Percentiles rank a stretch among this genome's conserved stretches.
These are phyloP conservation scores for Tanypteryx hageni DNA, from an alignment of 2,888 invertebrate genomes.

Conservation along the genomic window DNA sequence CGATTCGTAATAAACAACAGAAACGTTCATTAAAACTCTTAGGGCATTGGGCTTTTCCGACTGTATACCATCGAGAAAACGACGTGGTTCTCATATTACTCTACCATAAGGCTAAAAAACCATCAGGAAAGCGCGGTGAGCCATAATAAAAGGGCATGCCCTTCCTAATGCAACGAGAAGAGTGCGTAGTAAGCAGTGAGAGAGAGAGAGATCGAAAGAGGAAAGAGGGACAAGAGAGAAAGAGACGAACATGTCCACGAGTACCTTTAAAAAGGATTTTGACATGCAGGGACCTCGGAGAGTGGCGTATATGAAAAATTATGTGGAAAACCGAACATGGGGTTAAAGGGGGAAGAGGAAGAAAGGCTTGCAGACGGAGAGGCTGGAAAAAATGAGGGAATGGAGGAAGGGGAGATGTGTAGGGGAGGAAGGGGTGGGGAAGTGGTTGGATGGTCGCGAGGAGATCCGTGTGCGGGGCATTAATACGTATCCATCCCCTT, in stretches of 20 bases:
- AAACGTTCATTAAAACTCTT: too few relatives aligned
- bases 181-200: not conserved
- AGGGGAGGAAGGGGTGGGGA: not conserved
- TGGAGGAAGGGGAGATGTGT: not conserved
- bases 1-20: too few relatives aligned
- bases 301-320: not conserved
- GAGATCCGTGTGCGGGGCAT: not conserved
- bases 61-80: too few relatives aligned
- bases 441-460: not conserved
- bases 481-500: not conserved
- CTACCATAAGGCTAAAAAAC: too few relatives aligned
- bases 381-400: not conserved
- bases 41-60: too few relatives aligned
- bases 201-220: not conserved
- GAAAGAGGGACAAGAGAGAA: not conserved
- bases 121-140: too few relatives aligned
- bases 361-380: not conserved
- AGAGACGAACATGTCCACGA: not conserved
- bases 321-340: not conserved
- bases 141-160: too few relatives aligned
- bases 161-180: too few relatives aligned
- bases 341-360: not conserved
- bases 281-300: not conserved
- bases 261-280: conserved; percentile 17
- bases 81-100: too few relatives aligned